Base-by-base conservation (phyloP, 2,888 invertebrate species). In the Romanomermis culicivorax region DNA sequence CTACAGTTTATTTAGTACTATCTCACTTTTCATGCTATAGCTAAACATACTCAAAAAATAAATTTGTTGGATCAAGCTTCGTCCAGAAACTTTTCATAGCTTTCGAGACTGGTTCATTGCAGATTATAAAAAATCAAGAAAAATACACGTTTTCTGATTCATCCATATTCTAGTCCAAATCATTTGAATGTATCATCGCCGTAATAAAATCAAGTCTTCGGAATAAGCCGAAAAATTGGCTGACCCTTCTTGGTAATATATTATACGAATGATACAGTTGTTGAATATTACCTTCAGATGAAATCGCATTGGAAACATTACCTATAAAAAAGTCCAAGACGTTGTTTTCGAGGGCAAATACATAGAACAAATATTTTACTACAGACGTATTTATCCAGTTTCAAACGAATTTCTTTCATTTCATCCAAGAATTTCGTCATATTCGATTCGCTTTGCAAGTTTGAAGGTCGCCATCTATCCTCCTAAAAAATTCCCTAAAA, bases 381-480 rank as follows among this genome's bases (percentile, higher is more conserved):
- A 60, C 72, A 79, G 53, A 80, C 74, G 68, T 77, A 81, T 64
- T 75, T 74, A 61, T 79, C 78, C 64, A 83, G 73, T 60, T 77
- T 75, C 63, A 83, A 74, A 59, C 82, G 82, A 67, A 80, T 74
- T 60, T 77, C 78, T 59, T 76, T 74, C 77, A 82, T 78, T 68
- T 83, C 82, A 58, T 76, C 75, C 60, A 82, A 70, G 67, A 80
- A 81, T 68, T 80, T 79, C 57, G 76, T 75, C 25, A 82, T 74
- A 55, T 78, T 79, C 1, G 77, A 76, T 70, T 80, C 80, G 4
- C 80, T 81, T 62, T 81, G 78, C 68, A 85, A 78, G 70, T 85
- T 83, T 60, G 70, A 69, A 1, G 85, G 84, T 36, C 80, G 79
- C 85, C 88, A 88, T 60, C 79, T 79, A 65, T 89, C 88, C 69